Conservation (phyloP, 2,113 vertebrate species). For the Pithys albifrons region DNA sequence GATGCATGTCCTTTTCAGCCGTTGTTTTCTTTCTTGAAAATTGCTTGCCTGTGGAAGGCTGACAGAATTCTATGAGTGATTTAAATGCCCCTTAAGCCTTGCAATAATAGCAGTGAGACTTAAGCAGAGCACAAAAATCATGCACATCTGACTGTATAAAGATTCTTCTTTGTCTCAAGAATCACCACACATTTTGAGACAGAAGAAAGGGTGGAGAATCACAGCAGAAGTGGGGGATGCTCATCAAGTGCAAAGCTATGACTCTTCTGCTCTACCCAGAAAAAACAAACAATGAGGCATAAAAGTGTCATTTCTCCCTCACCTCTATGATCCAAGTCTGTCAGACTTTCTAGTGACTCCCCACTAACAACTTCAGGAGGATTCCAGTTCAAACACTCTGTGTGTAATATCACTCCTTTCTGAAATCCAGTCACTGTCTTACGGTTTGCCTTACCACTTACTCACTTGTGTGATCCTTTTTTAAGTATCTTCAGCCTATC, state of each 20-base stretch:
- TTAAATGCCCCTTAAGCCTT: not conserved
- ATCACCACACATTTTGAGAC: too few species aligned
- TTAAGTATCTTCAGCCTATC: not conserved
- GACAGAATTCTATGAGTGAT: not conserved
- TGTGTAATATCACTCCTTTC: not conserved
- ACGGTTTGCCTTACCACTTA: not conserved
- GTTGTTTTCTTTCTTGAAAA: not conserved
- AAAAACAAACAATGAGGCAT: not conserved
- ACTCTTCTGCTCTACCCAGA: not conserved
- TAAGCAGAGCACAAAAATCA: not conserved
- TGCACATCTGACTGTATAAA: not conserved
- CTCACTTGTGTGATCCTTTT: not conserved
- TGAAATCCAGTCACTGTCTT: not conserved
- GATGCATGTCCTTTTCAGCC: not conserved
- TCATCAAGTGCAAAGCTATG: not conserved
- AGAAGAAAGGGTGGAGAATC: not conserved
- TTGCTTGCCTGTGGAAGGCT: not conserved
- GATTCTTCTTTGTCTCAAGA: not conserved
- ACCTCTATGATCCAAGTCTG: not conserved
- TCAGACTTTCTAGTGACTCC: not conserved
- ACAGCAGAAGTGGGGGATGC: not conserved
- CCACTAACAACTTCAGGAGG: not conserved
- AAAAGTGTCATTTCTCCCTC: not conserved
- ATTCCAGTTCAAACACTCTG: fast-evolving
- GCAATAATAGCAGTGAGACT: not conserved